A percentile compares a stretch with the other conserved stretches of the same genome.
Evolutionary conservation across 2,113 vertebrate species (phyloP).

Genomic region (Mola mola): DNA sequence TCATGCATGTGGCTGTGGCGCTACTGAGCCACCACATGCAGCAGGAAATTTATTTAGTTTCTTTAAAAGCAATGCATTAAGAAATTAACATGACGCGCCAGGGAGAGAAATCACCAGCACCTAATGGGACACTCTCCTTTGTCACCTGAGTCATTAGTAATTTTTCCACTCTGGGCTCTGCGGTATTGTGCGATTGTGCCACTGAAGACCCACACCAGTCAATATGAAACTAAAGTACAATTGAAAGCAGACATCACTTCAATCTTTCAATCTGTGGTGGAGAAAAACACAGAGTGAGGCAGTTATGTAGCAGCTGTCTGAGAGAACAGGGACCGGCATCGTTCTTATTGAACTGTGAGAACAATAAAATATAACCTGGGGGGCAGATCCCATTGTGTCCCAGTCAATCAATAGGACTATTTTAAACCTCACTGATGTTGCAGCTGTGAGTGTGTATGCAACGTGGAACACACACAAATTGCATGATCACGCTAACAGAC

Average conservation of each 20-base stretch:
- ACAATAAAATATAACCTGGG: slow-evolving; percentile 77
- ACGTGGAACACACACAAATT: not conserved
- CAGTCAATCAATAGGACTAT: slow-evolving; percentile 73
- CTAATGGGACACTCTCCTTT: slow-evolving; percentile 29
- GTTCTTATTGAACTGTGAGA: slow-evolving; percentile 74
- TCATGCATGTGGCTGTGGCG: not conserved
- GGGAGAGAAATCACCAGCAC: not conserved
- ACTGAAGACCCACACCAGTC: slow-evolving; percentile 61
- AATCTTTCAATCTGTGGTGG: slow-evolving; percentile 69
- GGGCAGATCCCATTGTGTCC: slow-evolving; percentile 58
- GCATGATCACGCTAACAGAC: not conserved
- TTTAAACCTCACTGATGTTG: slow-evolving; percentile 61
- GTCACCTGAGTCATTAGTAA: slow-evolving; percentile 30
- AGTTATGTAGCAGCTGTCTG: slow-evolving; percentile 71
- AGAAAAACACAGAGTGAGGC: slow-evolving; percentile 61
- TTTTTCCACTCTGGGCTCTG: slow-evolving; percentile 17
- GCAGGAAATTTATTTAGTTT: slow-evolving; percentile 2
- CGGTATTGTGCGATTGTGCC: slow-evolving; percentile 14
- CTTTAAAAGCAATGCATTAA: not conserved
- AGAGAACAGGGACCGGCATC: slow-evolving; percentile 59
- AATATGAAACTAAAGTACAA: slow-evolving; percentile 64
- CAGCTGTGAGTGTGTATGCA: slow-evolving; percentile 17
- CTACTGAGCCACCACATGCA: not conserved
- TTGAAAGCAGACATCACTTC: slow-evolving; percentile 67
- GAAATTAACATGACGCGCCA: not conserved